Conservation (phyloP, 2,888 invertebrate species). For the Autographa gamma region DNA sequence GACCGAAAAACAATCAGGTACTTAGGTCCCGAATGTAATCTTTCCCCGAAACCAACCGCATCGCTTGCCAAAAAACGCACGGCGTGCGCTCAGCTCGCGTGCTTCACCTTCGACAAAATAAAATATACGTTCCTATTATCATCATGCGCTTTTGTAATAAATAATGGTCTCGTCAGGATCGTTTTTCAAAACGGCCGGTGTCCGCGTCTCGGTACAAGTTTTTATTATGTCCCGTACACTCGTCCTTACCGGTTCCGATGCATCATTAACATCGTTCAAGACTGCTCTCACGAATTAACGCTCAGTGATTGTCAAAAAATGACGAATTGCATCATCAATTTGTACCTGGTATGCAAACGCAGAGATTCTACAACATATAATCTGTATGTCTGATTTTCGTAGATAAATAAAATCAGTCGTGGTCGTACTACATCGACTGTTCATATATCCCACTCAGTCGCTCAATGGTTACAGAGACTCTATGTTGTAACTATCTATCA, state of each 20-base stretch:
- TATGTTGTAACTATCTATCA: constrained; percentile 32
- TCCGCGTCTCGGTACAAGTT: constrained; percentile 70
- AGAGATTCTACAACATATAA: constrained; percentile 5
- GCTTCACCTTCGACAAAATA: constrained; percentile 71
- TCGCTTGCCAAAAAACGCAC: constrained; percentile 83
- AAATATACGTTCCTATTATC: constrained; percentile 78
- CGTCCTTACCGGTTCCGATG: constrained; percentile 75
- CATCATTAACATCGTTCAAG: constrained; percentile 76
- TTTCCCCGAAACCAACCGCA: constrained; percentile 82
- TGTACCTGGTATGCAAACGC: constrained; percentile 39
- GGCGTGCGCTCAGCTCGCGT: constrained; percentile 67
- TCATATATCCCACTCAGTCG: background rate
- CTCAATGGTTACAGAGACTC: background rate
- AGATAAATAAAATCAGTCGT: constrained; percentile 16
- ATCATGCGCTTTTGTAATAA: constrained; percentile 80
- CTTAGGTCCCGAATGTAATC: constrained; percentile 84
- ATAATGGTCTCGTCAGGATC: constrained; percentile 75
- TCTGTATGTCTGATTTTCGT: constrained; percentile 5
- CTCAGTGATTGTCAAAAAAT: constrained; percentile 73
- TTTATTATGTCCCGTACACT: constrained; percentile 70
- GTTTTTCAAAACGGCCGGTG: constrained; percentile 74
- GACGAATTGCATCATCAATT: constrained; percentile 70
- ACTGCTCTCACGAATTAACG: constrained; percentile 69
- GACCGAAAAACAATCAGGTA: constrained; percentile 87
- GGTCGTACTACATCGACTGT: background rate